Evolutionary conservation across 2,113 vertebrate genomes (phyloP), one percentile per base, ranked within the genome.

Genomic region (Seriola aureovittata): DNA sequence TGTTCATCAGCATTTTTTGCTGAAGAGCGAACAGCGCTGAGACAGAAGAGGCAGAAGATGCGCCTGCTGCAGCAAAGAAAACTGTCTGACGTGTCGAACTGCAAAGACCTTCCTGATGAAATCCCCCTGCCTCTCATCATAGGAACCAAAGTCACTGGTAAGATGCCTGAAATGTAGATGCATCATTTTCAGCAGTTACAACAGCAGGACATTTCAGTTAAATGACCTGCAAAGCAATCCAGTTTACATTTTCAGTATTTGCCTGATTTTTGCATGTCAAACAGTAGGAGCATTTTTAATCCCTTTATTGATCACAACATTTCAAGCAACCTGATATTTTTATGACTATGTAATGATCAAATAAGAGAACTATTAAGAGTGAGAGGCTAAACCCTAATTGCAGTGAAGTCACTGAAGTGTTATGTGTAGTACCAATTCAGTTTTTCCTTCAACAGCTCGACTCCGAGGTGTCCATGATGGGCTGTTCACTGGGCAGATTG

Each of bases 91-190:
- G 95, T 99, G 84, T 98, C 97, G 2, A 96, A 96, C 67, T 99
- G 98, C 93, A 99, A 99, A 96, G 98, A 99, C 88, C 97, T 99
- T 84, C 98, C 98, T 21, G 98, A 99, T 70, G 97, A 99, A 93
- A 99, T 99, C 88, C 98, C 98, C 32, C 91, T 99, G 54, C 97
- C 97, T 0, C 94, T 99, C 89, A 98, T 99, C 88, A 99, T 99
- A 89, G 98, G 98, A 93, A 99, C 98, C 76, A 99, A 99, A 97
- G 98, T 99, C 90, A 99, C 98, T 72, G 98, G 98, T 99, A 57
- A 85, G 72, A 79, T 63, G n/a, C 29, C 25, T 63, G 32, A 50
- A 60, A 54, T 71, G 8, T 48, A 50, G 25, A 46, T 34, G 25
- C 12, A n/a, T 4, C 23, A 9, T 54, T 59, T 23, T 60, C 17